phyloP scores from a whole-genome alignment of 2,113 vertebrate genomes.

The Corydoras maculifer region DNA sequence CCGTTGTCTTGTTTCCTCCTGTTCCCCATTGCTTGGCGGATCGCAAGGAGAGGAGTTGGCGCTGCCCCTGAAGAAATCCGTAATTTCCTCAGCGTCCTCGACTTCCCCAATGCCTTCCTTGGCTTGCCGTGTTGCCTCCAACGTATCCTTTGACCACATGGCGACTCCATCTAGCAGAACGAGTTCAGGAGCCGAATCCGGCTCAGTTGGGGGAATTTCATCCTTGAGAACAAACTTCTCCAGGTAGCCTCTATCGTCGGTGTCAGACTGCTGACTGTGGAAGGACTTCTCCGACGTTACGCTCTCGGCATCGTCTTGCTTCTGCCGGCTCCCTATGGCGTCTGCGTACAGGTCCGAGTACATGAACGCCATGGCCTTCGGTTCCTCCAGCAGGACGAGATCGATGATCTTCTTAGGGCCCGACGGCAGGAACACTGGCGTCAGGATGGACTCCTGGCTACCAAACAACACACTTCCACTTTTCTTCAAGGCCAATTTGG shows the following conservation, averaged over 20 bases:
- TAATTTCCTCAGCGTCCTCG: slow-evolving; percentile 52
- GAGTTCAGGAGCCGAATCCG: slow-evolving; percentile 33
- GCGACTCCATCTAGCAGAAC: slow-evolving; percentile 24
- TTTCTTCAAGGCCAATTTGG: slow-evolving; percentile 53
- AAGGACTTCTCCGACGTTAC: slow-evolving; percentile 75
- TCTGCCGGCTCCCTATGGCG: slow-evolving; percentile 66
- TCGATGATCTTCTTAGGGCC: slow-evolving; percentile 73
- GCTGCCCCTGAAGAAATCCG: slow-evolving; percentile 60
- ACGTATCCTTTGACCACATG: slow-evolving; percentile 45
- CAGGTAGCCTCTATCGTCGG: slow-evolving; percentile 81
- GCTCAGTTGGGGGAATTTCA: slow-evolving; percentile 66
- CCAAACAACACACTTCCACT: slow-evolving; percentile 75
- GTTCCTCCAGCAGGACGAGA: slow-evolving; percentile 79
- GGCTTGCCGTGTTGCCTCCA: slow-evolving; percentile 21
- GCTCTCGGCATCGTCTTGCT: slow-evolving; percentile 75
- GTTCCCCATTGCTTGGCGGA: slow-evolving; percentile 33
- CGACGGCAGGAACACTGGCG: slow-evolving; percentile 74
- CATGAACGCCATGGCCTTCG: slow-evolving; percentile 82
- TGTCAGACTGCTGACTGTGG: slow-evolving; percentile 76
- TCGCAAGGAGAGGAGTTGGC: slow-evolving; percentile 60
- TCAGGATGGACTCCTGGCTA: slow-evolving; percentile 73
- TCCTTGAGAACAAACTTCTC: slow-evolving; percentile 88
- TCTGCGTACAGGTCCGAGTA: slow-evolving; percentile 87
- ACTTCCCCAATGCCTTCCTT: background rate
- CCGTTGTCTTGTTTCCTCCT: slow-evolving; percentile 24